phyloP scores from a whole-genome alignment of 1,140 invertebrate genomes.

The Aricia agestis region DNA sequence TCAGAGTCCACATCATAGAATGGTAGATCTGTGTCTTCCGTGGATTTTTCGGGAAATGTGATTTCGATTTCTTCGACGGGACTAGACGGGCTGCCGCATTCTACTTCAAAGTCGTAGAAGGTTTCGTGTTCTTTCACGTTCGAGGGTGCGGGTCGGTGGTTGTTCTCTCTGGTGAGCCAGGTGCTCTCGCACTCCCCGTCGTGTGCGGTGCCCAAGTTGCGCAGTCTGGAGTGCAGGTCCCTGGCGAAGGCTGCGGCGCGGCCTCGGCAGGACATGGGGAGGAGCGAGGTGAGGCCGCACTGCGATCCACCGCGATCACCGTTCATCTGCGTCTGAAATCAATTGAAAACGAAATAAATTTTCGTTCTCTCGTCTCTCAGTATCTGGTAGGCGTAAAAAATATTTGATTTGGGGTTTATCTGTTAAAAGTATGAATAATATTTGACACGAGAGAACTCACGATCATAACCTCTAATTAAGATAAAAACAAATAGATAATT shows the following conservation, averaged over 20 bases:
- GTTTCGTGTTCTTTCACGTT: conserved; percentile 71
- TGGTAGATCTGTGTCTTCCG: conserved; percentile 69
- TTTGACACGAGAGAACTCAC: no score
- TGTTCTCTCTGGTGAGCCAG: conserved; percentile 61
- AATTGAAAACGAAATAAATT: background rate
- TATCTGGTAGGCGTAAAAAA: no score
- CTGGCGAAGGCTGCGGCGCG: conserved; percentile 87
- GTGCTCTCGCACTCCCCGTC: conserved; percentile 64
- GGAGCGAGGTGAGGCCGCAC: conserved; percentile 71
- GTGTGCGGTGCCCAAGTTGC: conserved; percentile 79
- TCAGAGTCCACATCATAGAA: conserved; percentile 69
- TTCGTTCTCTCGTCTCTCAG: no score
- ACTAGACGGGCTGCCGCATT: conserved; percentile 80
- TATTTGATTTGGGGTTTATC: no score
- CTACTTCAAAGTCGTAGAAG: conserved; percentile 77
- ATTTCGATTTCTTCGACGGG: conserved; percentile 79
- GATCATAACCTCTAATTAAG: background rate
- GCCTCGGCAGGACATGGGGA: conserved; percentile 84
- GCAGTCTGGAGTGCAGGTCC: conserved; percentile 83
- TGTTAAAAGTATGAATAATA: no score
- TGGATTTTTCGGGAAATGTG: conserved; percentile 61
- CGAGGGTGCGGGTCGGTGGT: conserved; percentile 58
- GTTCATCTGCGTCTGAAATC: conserved; percentile 74
- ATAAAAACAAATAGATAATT: background rate
- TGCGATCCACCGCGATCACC: conserved; percentile 64